Evolutionary conservation across 2,888 invertebrate species (phyloP).

Genomic region (Dilophus febrilis): DNA sequence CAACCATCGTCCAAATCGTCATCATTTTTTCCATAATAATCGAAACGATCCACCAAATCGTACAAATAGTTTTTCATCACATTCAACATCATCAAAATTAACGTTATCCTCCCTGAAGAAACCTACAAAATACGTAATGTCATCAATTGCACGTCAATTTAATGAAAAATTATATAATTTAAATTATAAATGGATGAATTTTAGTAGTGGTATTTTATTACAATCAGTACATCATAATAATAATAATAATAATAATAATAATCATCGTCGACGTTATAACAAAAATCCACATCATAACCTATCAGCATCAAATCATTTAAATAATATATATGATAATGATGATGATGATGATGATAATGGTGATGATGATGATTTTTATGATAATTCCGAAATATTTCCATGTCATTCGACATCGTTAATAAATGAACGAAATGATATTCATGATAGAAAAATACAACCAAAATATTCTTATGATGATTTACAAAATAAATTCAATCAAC

Average conservation of each 20-base stretch:
- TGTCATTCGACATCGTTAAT: too few species aligned
- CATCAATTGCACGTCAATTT: slow-evolving; percentile 25
- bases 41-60: too few species aligned
- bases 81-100: slow-evolving; percentile 6
- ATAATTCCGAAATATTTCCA: too few species aligned
- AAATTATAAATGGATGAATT: slow-evolving; percentile 27
- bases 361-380: background rate
- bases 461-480: too few species aligned
- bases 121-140: slow-evolving; percentile 16
- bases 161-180: slow-evolving; percentile 21
- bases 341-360: too few species aligned
- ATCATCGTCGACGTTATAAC: too few species aligned
- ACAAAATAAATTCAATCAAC: too few species aligned
- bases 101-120: slow-evolving; percentile 5
- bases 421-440: too few species aligned
- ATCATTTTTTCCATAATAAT: background rate
- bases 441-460: too few species aligned
- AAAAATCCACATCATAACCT: too few species aligned
- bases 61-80: background rate
- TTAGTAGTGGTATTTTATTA: slow-evolving; percentile 20
- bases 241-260: slow-evolving; percentile 1
- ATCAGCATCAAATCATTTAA: too few species aligned
- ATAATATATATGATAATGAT: too few species aligned
- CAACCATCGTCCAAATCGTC: background rate
- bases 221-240: slow-evolving; percentile 5